phyloP scores from a whole-genome alignment of 2,888 invertebrate species.

The Yponomeuta cagnagella region DNA sequence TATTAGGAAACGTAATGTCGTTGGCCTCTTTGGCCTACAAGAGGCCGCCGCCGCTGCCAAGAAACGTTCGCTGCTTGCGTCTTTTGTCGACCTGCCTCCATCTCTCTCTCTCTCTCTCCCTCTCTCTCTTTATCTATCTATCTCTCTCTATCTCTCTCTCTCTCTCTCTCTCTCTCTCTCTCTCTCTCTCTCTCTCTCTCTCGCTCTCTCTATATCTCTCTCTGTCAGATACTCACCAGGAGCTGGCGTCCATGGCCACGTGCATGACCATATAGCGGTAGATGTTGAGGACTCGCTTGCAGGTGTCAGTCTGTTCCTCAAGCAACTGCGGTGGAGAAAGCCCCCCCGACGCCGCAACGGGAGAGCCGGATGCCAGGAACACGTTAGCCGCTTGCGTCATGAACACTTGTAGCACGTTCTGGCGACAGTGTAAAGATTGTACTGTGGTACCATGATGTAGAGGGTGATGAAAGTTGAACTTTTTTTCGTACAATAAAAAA shows the following conservation, averaged over 20 bases:
- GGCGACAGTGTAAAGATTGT: conserved; percentile 24
- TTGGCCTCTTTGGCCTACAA: too few species aligned
- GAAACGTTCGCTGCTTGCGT: too few species aligned
- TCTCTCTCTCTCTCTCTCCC: too few species aligned
- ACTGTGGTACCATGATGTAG: background rate
- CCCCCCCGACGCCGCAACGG: conserved; percentile 66
- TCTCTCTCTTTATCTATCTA: too few species aligned
- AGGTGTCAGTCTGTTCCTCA: conserved; percentile 96
- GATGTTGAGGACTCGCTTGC: conserved; percentile 96
- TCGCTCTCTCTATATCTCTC: background rate
- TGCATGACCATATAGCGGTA: conserved; percentile 99
- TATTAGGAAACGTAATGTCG: background rate
- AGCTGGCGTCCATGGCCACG: conserved; percentile 91
- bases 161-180: too few species aligned
- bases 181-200: too few species aligned
- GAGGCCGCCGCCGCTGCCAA: too few species aligned
- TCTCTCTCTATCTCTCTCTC: too few species aligned
- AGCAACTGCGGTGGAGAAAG: conserved; percentile 79
- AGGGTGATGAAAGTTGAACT: background rate
- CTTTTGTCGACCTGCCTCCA: too few species aligned
- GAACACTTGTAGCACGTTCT: conserved; percentile 90
- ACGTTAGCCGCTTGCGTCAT: conserved; percentile 97
- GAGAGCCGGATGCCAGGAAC: conserved; percentile 83
- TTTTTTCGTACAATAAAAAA: background rate
- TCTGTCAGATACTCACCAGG: conserved; percentile 80